phyloP scores from a whole-genome alignment of 2,797 vertebrate genomes.

The Iguana delicatissima region DNA sequence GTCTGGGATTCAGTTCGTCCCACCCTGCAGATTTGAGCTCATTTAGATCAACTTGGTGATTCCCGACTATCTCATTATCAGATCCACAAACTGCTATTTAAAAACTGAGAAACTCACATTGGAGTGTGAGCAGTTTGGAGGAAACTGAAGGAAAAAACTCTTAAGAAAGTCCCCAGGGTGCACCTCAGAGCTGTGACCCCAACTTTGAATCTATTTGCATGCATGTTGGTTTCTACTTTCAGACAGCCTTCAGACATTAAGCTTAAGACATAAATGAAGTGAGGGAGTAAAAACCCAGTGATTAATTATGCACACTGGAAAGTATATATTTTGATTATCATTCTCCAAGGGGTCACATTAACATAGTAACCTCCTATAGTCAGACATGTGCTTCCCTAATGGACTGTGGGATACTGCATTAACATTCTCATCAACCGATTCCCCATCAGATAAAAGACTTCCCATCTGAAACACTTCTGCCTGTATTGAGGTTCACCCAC shows the following conservation, averaged over 20 bases:
- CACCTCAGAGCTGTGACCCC: neutral
- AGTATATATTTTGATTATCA: conserved; percentile 5
- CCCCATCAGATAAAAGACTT: conserved; percentile 60
- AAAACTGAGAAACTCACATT: neutral
- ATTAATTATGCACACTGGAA: neutral
- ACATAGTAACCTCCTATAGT: conserved; percentile 39
- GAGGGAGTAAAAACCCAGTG: neutral
- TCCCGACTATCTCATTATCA: neutral
- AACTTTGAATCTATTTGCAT: neutral
- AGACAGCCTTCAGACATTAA: conserved; percentile 9
- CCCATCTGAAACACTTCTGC: conserved; percentile 54
- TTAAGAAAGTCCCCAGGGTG: neutral
- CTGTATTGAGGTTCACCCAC: conserved; percentile 64
- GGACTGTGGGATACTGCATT: conserved; percentile 52
- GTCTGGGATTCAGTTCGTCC: too few relatives aligned
- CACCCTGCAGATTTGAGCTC: too few relatives aligned
- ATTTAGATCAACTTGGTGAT: too few relatives aligned
- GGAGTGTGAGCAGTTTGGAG: too few relatives aligned
- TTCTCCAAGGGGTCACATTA: conserved; percentile 47
- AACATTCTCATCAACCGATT: conserved; percentile 59
- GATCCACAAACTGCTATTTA: neutral
- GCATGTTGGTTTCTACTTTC: conserved; percentile 16
- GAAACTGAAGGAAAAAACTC: neutral
- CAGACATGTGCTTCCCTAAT: conserved; percentile 50
- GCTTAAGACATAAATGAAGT: conserved; percentile 11